Conservation (phyloP, 2,797 vertebrate species). For the Phoeniculus purpureus region DNA sequence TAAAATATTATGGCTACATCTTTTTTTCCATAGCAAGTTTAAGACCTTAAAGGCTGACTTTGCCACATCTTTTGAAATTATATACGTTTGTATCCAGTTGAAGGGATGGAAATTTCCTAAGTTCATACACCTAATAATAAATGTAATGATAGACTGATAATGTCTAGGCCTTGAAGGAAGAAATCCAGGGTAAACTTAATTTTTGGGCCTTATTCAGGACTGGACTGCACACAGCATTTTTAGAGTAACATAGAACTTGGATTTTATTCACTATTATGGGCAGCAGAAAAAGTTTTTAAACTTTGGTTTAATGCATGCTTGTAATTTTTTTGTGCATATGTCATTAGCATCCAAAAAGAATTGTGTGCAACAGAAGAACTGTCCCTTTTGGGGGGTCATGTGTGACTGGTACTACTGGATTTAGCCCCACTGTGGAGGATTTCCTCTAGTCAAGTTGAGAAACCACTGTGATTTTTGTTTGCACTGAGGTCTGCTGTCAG, state of each 20-base stretch:
- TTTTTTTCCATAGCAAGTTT: conserved; percentile 9
- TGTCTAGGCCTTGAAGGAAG: not conserved
- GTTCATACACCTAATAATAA: conserved; percentile 7
- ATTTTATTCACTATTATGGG: not conserved
- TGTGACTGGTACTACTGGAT: not conserved
- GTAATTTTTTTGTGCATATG: not conserved
- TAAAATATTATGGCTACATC: conserved; percentile 12
- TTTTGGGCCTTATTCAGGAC: not conserved
- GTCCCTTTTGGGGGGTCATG: not conserved
- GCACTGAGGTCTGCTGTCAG: not conserved
- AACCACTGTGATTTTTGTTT: not conserved
- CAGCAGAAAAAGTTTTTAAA: not conserved
- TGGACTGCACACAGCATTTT: not conserved
- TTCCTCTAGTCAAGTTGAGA: not conserved
- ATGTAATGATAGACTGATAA: not conserved
- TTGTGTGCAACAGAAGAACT: not conserved
- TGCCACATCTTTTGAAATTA: conserved; percentile 23
- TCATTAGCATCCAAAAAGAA: not conserved
- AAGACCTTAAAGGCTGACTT: not conserved
- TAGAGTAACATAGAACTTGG: not conserved
- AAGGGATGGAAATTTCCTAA: conserved; percentile 8
- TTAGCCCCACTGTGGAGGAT: not conserved
- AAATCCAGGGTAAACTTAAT: not conserved
- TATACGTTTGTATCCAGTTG: not conserved
- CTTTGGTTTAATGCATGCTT: not conserved